Conservation (phyloP, 2,113 vertebrate genomes). For the Pelusios castaneus region DNA sequence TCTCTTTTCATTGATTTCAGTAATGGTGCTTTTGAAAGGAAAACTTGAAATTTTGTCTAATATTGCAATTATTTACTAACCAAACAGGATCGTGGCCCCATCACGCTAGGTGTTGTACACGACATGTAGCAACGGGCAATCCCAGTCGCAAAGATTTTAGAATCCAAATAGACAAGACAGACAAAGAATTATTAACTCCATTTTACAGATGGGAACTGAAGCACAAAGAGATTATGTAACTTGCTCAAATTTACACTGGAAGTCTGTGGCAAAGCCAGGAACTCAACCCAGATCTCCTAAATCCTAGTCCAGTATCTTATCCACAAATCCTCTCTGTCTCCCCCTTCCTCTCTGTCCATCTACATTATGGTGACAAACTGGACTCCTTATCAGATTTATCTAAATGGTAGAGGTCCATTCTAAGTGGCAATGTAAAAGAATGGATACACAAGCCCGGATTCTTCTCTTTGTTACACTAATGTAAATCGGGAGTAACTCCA, state of each 20-base stretch:
- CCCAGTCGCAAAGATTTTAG: constrained; percentile 4
- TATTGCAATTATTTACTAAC: too few species aligned
- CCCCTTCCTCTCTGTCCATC: background rate
- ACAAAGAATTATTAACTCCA: background rate
- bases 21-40: background rate
- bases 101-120: background rate
- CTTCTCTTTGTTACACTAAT: background rate
- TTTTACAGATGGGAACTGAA: background rate
- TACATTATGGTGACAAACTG: constrained; percentile 2
- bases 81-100: background rate
- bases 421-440: background rate
- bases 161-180: background rate
- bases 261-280: background rate
- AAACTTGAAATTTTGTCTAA: background rate
- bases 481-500: background rate
- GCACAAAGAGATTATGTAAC: background rate
- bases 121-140: background rate
- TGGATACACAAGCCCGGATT: background rate
- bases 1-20: background rate
- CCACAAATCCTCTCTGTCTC: background rate
- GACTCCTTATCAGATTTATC: too few species aligned
- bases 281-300: background rate
- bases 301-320: background rate
- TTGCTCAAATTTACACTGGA: background rate
- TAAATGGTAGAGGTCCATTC: background rate